Evolutionary conservation across 2,888 invertebrate genomes (phyloP).

Genomic region (Molanna angustata): DNA sequence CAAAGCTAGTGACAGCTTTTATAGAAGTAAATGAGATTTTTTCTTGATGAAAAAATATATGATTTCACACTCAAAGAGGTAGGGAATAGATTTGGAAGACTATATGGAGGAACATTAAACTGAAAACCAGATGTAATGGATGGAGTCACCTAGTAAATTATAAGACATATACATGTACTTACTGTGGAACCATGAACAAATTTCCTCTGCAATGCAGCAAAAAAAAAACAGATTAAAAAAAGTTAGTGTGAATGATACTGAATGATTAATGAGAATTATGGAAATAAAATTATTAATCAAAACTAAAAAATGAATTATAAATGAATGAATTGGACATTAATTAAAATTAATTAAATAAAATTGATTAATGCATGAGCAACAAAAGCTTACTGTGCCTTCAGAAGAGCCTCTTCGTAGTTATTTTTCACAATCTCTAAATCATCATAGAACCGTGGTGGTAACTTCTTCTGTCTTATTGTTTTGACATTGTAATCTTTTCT

Average conservation of each 20-base stretch:
- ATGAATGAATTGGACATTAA: neutral
- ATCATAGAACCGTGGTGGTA: constrained; percentile 55
- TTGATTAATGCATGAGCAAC: neutral
- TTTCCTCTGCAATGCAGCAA: constrained; percentile 23
- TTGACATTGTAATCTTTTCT: constrained; percentile 50
- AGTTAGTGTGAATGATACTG: neutral
- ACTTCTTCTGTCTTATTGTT: constrained; percentile 62
- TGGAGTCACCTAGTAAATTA: neutral
- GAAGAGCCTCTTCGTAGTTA: constrained; percentile 57
- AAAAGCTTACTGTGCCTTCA: constrained; percentile 52
- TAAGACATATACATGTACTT: constrained; percentile 15
- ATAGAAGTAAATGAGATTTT: no score
- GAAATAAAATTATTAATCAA: no score
- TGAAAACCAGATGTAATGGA: neutral
- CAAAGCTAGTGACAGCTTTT: no score
- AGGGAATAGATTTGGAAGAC: no score
- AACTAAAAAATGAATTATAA: neutral
- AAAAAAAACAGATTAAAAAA: constrained; percentile 10
- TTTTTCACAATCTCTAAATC: constrained; percentile 57
- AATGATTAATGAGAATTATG: no score
- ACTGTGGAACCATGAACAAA: constrained; percentile 23
- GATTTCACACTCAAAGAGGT: no score
- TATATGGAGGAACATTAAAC: no score
- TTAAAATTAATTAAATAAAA: constrained; percentile 1
- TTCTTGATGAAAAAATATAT: no score